Evolutionary conservation across 2,797 vertebrate species (phyloP), one percentile per base, ranked within the genome.

Genomic region (Ctenochaetus hawaiiensis): DNA sequence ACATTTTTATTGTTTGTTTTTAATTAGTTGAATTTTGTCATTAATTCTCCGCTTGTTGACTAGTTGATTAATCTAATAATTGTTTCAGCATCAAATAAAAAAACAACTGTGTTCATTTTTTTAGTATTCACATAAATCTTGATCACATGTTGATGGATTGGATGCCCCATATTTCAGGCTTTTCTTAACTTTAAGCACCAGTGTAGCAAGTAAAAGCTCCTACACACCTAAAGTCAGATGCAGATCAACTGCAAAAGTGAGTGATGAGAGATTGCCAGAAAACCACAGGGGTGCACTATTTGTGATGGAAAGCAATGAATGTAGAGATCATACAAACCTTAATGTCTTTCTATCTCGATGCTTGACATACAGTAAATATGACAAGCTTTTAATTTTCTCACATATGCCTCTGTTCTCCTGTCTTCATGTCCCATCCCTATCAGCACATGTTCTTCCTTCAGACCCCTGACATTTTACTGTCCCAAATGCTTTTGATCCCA

Each of bases 401-500:
- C 10, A 8, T n/a, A 43, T 26, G 14, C 8, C 0, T 16, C 23
- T 16, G 10, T 4, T 53, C 20, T 34, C 3, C 23, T 47, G 2
- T 20, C 47, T 37, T 17, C 8, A n/a, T 4, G 4, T 49, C 5
- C 52, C 23, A 8, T 22, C 43, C 9, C 10, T 26, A 45, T 22
- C 44, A 63, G 58, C 30, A 44, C 47, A 43, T 54, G 12, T 63
- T 76, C 44, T 49, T n/a, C 22, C 65, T 58, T 61, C 14, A 7
- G 39, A 34, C 45, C 10, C 0, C 41, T 30, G 30, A 58, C 41
- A 56, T 81, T 53, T 72, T 37, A 13, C 63, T 72, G 77, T 51
- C 80, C 64, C 63, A 80, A 44, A 84, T 84, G 87, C 61, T 56
- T 47, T 54, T 83, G 78, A 79, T 67, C 79, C 72, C 57, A n/a